Conservation (phyloP, 2,113 vertebrate species). For the Microcebus jonahi region DNA sequence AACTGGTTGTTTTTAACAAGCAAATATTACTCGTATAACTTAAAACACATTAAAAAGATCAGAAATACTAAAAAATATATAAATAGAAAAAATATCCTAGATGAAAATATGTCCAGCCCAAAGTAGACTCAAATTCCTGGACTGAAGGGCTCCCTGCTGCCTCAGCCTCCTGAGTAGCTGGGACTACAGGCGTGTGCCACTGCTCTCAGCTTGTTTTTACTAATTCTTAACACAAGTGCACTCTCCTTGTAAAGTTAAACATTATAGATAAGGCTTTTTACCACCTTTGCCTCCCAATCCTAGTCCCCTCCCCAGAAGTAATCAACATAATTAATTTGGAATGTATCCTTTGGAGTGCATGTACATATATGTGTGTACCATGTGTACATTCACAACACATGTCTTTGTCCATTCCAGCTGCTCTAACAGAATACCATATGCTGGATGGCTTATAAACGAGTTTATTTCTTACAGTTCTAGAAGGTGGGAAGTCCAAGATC, state of each 20-base stretch:
- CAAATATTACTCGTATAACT: not conserved
- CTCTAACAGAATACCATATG: not conserved
- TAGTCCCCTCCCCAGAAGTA: not conserved
- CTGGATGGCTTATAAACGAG: not conserved
- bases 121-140: not conserved
- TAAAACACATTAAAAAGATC: slow-evolving; percentile 15
- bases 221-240: slow-evolving; percentile 13
- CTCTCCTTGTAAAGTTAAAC: not conserved
- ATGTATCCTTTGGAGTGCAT: not conserved
- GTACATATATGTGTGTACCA: not conserved
- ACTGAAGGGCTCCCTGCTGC: not conserved
- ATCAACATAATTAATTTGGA: not conserved
- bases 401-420: not conserved
- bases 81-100: not conserved
- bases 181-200: not conserved
- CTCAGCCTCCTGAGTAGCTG: not conserved
- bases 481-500: not conserved
- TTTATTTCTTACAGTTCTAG: not conserved
- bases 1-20: not conserved
- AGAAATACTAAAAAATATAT: not conserved
- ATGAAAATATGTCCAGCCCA: not conserved
- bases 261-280: not conserved
- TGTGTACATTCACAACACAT: not conserved
- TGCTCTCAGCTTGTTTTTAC: not conserved
- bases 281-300: not conserved